phyloP scores from a whole-genome alignment of 2,888 invertebrate genomes.

The Calliphora vomitoria region DNA sequence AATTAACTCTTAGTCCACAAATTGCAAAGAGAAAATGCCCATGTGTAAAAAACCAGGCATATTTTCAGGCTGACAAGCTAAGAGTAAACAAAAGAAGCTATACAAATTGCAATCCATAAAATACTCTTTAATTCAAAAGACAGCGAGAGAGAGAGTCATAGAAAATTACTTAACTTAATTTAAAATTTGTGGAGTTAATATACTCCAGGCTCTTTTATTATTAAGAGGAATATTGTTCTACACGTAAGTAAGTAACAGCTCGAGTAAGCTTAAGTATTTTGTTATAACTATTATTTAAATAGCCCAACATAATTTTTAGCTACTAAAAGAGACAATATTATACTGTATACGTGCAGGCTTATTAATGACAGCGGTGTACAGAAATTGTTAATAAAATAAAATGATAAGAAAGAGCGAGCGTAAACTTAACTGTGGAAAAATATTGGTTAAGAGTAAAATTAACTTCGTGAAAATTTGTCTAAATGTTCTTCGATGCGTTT shows the following conservation, averaged over 20 bases:
- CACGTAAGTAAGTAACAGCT: neutral
- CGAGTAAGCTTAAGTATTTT: neutral
- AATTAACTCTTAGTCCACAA: no score
- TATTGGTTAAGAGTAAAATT: neutral
- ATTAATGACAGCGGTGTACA: neutral
- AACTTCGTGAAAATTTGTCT: neutral
- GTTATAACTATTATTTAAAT: neutral
- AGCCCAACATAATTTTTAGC: neutral
- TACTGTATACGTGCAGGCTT: conserved; percentile 20
- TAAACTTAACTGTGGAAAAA: neutral
- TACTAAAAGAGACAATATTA: neutral
- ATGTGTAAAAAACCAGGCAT: conserved; percentile 8
- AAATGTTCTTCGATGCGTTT: no score
- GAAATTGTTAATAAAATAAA: conserved; percentile 9
- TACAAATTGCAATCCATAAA: no score
- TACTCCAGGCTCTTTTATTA: no score
- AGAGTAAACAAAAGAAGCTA: neutral
- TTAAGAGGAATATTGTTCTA: neutral
- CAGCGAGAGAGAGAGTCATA: no score
- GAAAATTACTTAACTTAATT: neutral
- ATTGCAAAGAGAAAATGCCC: neutral
- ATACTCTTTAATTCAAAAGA: no score
- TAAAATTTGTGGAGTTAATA: no score
- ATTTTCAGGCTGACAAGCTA: neutral
- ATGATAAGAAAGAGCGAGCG: conserved; percentile 1